Evolutionary conservation across 2,888 invertebrate genomes (phyloP), one percentile per base, ranked within the genome.

Genomic region (Latheticus oryzae): DNA sequence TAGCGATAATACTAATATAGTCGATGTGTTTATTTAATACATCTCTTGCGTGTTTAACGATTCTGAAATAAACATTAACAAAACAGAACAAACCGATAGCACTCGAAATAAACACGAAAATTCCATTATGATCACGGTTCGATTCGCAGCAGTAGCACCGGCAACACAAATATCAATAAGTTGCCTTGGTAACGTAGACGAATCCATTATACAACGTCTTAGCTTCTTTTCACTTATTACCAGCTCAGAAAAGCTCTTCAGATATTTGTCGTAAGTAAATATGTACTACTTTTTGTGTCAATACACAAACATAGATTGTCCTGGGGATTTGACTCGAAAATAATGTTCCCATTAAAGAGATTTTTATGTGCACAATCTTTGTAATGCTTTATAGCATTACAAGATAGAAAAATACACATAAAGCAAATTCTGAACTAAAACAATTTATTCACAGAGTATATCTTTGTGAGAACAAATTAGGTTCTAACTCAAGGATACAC

Each of bases 161-260:
- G 30, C 45, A 67, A 65, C 66, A 63, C 64, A 68, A 65, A 70
- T 71, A 69, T 69, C 68, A 69, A 69, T 69, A 69, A 67, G 67
- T 67, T 63, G 61, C 66, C 63, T 60, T 66, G 56, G 68, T 51
- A 65, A 61, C 66, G 35, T 53, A 58, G 55, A 55, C 53, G 60
- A 52, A 59, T 53, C 67, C 65, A 67, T 67, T 66, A 69, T 59
- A 64, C 64, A 56, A 38, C 28, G 24, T 50, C 62, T 66, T 67
- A 47, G 61, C 53, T 43, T 62, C 65, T 60, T 64, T 59, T 57
- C 63, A 37, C 60, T 63, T 60, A 65, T 65, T 67, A 67, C 62
- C 54, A 54, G 56, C 57, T 48, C 5, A 35, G 33, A 23, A 47
- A 33, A 47, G 47, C 33, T 47, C 33, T 47, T 45, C 35, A 9